Evolutionary conservation across 92 coral and sea anemone genomes (phyloP).

Genomic region (Bergia sp.): DNA sequence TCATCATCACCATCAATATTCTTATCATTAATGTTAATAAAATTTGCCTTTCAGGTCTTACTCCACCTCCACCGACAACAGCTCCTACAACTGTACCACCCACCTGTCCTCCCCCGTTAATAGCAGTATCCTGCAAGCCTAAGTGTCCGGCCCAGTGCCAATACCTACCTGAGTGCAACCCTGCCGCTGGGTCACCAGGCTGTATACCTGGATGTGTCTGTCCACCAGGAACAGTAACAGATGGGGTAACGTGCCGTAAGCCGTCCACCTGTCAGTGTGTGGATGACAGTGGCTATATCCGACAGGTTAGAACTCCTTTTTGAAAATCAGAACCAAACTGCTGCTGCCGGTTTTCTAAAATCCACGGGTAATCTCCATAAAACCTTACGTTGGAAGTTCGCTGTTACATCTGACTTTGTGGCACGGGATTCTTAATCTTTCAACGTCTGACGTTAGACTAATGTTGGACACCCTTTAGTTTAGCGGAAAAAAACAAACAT

Average conservation of each 20-base stretch:
- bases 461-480: too few relatives aligned
- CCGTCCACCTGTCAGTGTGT: conserved; percentile 62
- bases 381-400: too few relatives aligned
- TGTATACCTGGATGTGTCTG: conserved; percentile 61
- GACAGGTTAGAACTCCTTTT: conserved; percentile 39
- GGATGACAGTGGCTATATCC: conserved; percentile 51
- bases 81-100: conserved; percentile 49
- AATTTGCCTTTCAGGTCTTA: conserved; percentile 5
- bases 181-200: conserved; percentile 32
- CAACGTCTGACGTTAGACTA: too few relatives aligned
- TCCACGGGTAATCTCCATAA: not conserved
- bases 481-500: too few relatives aligned
- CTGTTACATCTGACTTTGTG: too few relatives aligned
- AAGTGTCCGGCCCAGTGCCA: conserved; percentile 61
- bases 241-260: conserved; percentile 56
- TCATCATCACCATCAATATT: not conserved
- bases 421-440: too few relatives aligned
- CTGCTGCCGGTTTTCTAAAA: not conserved
- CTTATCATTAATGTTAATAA: not conserved
- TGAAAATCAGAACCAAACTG: not conserved
- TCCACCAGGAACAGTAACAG: conserved; percentile 61
- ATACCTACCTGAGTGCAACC: conserved; percentile 47
- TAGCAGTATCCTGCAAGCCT: conserved; percentile 54
- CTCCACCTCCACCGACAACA: conserved; percentile 45
- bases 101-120: conserved; percentile 55